Base-by-base conservation (phyloP, 1,140 invertebrate genomes). In the Ladona fulva region DNA sequence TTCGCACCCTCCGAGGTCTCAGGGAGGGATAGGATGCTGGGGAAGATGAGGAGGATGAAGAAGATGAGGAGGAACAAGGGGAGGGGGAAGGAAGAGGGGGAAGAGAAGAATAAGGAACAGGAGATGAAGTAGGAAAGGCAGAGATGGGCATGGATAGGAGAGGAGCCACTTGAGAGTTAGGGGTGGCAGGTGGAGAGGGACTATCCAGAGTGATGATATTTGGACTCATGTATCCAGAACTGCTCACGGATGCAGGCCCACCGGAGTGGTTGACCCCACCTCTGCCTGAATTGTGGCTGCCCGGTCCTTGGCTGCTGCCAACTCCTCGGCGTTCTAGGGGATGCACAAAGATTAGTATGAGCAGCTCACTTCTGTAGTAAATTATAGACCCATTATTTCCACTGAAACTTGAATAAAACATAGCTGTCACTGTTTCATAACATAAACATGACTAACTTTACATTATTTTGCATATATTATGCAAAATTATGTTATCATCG, bases 131-230 rank as follows among this genome's bases (percentile, higher is more conserved):
- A 3, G 52, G 52, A 66, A 6, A 12, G 52, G n/a, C 1, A 22
- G 52, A 22, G 14, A 66, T 5, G 5, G 52, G 52, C 16, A 52
- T 10, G 44, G 44, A 11, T 10, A 22, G 52, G 14, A 66, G 52
- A 12, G 52, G 16, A 66, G 52, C 16, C 14, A 66, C 52, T 22
- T 66, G 52, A 22, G 52, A 22, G 52, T 22, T 66, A 1, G 74
- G 74, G 1, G 74, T 22, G n/a, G 52, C 16, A 22, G 88, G 88
- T 25, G 88, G 88, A 5, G 88, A 89, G 7, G 89, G 88, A 80
- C 87, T 88, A 82, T 89, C 88, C 80, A 89, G 83, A 29, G 87
- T 87, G 80, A 89, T 89, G 25, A 89, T 85, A 22, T 82, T 83
- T 74, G 84, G 86, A 83, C 81, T 86, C 25, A 86, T 85, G 82